Percentiles rank a stretch among this genome's conserved stretches.
Conservation (phyloP, 2,888 invertebrate genomes). For the Hirtodrosophila cameraria region DNA sequence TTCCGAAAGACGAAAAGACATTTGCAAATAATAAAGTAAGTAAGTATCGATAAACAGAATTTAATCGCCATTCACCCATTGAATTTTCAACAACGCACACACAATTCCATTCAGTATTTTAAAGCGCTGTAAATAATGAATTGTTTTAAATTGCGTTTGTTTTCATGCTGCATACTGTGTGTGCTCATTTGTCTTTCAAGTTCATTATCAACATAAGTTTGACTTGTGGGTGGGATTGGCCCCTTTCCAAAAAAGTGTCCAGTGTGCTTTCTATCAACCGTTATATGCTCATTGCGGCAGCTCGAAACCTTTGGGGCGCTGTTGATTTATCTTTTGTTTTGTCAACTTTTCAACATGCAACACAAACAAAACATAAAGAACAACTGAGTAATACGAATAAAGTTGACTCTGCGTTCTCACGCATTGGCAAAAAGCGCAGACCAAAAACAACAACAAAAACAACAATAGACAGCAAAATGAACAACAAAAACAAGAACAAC, state of each 20-base stretch:
- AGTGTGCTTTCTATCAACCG: conserved; percentile 13
- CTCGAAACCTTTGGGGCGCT: conserved; percentile 37
- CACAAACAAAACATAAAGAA: conserved; percentile 39
- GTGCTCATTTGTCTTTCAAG: conserved; percentile 40
- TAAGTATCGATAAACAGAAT: too few species aligned
- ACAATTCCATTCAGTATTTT: background rate
- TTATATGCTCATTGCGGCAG: conserved; percentile 12
- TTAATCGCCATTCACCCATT: background rate
- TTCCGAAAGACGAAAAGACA: too few species aligned
- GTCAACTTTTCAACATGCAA: conserved; percentile 64
- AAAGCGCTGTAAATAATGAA: conserved; percentile 1
- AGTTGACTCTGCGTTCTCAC: conserved; percentile 66
- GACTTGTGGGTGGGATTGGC: conserved; percentile 10
- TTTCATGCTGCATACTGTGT: background rate
- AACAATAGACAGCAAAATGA: conserved; percentile 21
- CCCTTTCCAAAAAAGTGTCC: background rate
- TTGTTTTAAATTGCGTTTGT: background rate
- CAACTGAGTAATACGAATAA: conserved; percentile 42
- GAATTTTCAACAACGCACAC: background rate
- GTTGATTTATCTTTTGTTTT: conserved; percentile 77
- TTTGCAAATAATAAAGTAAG: too few species aligned
- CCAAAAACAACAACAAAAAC: conserved; percentile 23
- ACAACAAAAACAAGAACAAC: conserved; percentile 21
- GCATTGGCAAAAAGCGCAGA: conserved; percentile 57
- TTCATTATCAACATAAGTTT: conserved; percentile 55